A percentile compares a stretch with the other conserved stretches of the same genome.
phyloP scores from a whole-genome alignment of 2,888 invertebrate genomes.

The Megamerina dolium region DNA sequence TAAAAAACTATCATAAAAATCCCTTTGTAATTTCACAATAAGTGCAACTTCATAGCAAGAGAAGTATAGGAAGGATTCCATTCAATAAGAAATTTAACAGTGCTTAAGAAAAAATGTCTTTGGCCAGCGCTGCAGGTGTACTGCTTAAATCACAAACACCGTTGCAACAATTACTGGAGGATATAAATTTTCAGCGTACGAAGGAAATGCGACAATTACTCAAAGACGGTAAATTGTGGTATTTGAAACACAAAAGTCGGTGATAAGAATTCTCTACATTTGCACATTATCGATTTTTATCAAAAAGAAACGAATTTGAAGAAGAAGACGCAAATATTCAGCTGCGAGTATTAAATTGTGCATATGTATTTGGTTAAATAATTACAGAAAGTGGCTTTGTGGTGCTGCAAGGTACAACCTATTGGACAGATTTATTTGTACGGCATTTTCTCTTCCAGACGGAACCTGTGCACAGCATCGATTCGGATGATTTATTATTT shows the following conservation, averaged over 20 bases:
- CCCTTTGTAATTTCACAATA: too few species aligned
- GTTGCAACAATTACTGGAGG: conserved; percentile 80
- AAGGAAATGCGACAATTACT: conserved; percentile 85
- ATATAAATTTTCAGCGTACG: conserved; percentile 86
- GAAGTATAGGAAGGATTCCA: too few species aligned
- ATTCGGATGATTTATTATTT: conserved; percentile 90
- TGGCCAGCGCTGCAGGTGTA: conserved; percentile 44
- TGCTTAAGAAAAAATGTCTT: conserved; percentile 31
- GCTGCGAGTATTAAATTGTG: too few species aligned
- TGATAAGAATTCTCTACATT: conserved; percentile 30
- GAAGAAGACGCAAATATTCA: too few species aligned
- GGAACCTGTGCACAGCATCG: conserved; percentile 68
- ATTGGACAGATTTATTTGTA: conserved; percentile 94
- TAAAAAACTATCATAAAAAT: too few species aligned
- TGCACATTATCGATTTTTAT: conserved; percentile 40
- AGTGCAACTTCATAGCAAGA: too few species aligned
- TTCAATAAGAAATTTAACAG: not conserved
- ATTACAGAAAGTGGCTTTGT: conserved; percentile 85
- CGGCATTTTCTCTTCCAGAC: conserved; percentile 89
- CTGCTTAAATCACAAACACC: conserved; percentile 55
- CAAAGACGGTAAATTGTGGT: conserved; percentile 65
- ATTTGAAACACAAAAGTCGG: not conserved
- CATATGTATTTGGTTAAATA: too few species aligned
- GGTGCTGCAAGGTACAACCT: conserved; percentile 84
- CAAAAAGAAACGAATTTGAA: not conserved